Percentiles rank a stretch among this genome's conserved stretches.
Evolutionary conservation across 2,113 vertebrate species (phyloP).

Genomic region (Lophotis ruficrista): DNA sequence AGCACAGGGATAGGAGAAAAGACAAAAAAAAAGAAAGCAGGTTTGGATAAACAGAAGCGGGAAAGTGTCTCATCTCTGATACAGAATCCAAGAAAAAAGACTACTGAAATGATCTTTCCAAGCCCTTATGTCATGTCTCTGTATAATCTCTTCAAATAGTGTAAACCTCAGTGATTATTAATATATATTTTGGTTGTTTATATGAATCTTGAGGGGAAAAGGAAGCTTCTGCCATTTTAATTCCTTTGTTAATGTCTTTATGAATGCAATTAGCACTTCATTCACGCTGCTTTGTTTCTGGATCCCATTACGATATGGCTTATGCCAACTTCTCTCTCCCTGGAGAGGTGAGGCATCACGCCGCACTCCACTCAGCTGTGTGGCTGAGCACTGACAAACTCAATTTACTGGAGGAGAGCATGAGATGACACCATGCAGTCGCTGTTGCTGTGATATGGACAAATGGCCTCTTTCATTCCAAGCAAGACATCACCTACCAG

Average conservation of each 20-base stretch:
- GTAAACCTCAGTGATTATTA: constrained; percentile 16
- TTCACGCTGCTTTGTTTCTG: constrained; percentile 82
- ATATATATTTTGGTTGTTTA: constrained; percentile 34
- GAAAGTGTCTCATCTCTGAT: background rate
- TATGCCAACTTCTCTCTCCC: constrained; percentile 74
- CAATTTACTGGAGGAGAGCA: constrained; percentile 69
- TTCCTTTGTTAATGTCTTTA: constrained; percentile 84
- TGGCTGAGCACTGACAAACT: constrained; percentile 80
- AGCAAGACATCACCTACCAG: constrained; percentile 36
- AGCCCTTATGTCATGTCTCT: background rate
- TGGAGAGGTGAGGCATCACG: constrained; percentile 66
- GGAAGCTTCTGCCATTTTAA: constrained; percentile 76
- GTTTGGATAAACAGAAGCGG: background rate
- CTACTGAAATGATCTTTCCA: background rate
- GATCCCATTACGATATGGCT: constrained; percentile 77
- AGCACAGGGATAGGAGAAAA: background rate
- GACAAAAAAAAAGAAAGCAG: background rate
- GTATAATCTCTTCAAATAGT: background rate
- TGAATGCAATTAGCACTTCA: constrained; percentile 85
- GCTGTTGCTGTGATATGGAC: constrained; percentile 39
- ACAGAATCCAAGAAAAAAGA: background rate
- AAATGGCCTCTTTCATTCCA: constrained; percentile 41
- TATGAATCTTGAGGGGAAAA: constrained; percentile 50
- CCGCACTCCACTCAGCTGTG: constrained; percentile 70
- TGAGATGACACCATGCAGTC: constrained; percentile 45